Conservation (phyloP, 2,888 invertebrate genomes). For the Ceramica pisi region DNA sequence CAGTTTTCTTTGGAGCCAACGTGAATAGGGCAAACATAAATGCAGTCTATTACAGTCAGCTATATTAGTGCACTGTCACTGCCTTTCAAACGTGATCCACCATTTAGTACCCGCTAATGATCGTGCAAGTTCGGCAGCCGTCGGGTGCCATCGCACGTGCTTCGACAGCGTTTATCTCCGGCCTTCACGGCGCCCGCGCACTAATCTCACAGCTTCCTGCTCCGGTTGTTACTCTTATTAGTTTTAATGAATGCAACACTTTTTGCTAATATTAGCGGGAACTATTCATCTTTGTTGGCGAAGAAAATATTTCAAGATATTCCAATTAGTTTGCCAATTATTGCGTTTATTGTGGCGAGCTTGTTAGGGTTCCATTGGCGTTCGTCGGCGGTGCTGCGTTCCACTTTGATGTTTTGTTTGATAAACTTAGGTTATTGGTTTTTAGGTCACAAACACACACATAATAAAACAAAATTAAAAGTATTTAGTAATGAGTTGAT, state of each 20-base stretch:
- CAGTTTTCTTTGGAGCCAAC: too few relatives aligned
- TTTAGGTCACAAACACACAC: not conserved
- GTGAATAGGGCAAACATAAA: too few relatives aligned
- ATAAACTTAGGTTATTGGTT: not conserved
- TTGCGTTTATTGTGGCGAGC: conserved; percentile 15
- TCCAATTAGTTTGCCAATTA: conserved; percentile 44
- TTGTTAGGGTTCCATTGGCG: conserved; percentile 28
- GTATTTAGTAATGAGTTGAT: not conserved
- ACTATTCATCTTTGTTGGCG: conserved; percentile 30
- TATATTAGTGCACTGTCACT: not conserved
- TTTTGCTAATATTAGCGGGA: conserved; percentile 45
- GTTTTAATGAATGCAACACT: conserved; percentile 58
- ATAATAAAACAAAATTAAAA: not conserved
- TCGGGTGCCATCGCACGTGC: conserved; percentile 76
- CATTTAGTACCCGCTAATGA: conserved; percentile 28
- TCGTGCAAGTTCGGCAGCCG: conserved; percentile 57
- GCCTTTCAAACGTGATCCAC: not conserved
- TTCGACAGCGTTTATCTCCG: conserved; percentile 81
- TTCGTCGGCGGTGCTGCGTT: not conserved
- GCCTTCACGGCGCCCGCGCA: conserved; percentile 83
- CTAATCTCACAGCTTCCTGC: conserved; percentile 84
- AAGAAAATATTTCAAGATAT: conserved; percentile 42
- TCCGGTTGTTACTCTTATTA: conserved; percentile 71
- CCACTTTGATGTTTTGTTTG: conserved; percentile 11
- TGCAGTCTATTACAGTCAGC: too few relatives aligned